Evolutionary conservation across 2,888 invertebrate genomes (phyloP).

Genomic region (Acanthopleura granulata): DNA sequence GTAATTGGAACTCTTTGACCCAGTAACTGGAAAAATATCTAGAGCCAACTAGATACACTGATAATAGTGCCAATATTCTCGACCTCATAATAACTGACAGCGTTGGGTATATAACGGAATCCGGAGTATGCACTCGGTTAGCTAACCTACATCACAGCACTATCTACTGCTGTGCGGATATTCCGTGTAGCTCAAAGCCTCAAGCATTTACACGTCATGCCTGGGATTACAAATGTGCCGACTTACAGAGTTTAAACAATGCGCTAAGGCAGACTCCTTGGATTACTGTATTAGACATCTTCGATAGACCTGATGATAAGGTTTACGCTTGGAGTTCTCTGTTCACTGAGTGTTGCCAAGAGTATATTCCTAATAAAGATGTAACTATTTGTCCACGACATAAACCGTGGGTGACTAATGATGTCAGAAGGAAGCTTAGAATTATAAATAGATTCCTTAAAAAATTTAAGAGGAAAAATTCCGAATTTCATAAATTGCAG

Average conservation of each 20-base stretch:
- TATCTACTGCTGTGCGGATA: background rate
- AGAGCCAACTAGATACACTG: constrained; percentile 1
- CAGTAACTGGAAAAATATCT: background rate
- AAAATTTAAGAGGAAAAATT: background rate
- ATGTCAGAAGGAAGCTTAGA: background rate
- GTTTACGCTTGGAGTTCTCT: background rate
- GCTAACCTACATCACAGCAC: background rate
- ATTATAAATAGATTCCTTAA: background rate
- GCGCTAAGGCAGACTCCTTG: background rate
- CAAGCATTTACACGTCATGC: background rate
- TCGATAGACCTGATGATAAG: background rate
- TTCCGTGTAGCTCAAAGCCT: background rate
- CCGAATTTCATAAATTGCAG: background rate
- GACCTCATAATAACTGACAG: background rate
- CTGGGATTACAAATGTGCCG: background rate
- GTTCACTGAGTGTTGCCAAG: background rate
- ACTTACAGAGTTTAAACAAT: background rate
- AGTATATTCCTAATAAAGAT: background rate
- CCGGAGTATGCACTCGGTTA: background rate
- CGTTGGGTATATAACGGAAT: background rate
- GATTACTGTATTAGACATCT: background rate
- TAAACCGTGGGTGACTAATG: background rate
- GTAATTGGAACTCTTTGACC: background rate
- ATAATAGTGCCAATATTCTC: background rate
- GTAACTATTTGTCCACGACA: background rate